Percentiles rank a stretch among this genome's conserved stretches.
These are phyloP conservation scores for Mola mola DNA, from an alignment of 2,113 vertebrate species.

Conservation along the genomic window DNA sequence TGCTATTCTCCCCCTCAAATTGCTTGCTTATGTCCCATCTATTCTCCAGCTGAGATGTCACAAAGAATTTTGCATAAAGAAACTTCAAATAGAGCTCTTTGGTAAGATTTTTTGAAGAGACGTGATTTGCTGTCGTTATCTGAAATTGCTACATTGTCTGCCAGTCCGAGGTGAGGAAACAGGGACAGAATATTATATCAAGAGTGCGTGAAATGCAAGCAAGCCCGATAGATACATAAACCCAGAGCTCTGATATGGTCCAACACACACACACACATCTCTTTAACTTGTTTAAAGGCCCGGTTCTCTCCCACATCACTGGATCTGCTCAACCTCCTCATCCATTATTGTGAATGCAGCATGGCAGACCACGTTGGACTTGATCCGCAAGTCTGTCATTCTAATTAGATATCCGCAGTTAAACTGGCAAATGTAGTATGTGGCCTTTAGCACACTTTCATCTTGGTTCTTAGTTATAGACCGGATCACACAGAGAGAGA, in stretches of 20 bases:
- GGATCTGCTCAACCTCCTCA: slow-evolving; percentile 36
- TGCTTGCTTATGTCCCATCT: not conserved
- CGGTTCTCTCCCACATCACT: slow-evolving; percentile 28
- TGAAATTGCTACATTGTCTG: slow-evolving; percentile 6
- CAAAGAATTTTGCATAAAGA: not conserved
- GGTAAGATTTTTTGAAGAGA: no score
- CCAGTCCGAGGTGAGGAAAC: slow-evolving; percentile 9
- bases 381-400: slow-evolving; percentile 37
- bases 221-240: slow-evolving; percentile 34
- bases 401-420: slow-evolving; percentile 53
- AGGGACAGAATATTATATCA: slow-evolving; percentile 9
- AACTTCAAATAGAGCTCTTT: slow-evolving; percentile 7
- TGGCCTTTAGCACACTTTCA: slow-evolving; percentile 46
- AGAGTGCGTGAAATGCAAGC: slow-evolving; percentile 26
- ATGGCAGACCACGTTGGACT: slow-evolving; percentile 21
- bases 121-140: no score
- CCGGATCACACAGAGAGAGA: slow-evolving; percentile 8
- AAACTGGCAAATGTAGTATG: slow-evolving; percentile 44
- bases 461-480: slow-evolving; percentile 40
- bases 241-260: slow-evolving; percentile 52
- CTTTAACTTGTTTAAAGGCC: slow-evolving; percentile 40
- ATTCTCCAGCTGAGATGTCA: not conserved
- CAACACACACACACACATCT: slow-evolving; percentile 22
- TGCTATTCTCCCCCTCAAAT: not conserved
- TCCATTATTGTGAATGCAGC: slow-evolving; percentile 42